Conservation (phyloP, 2,888 invertebrate species). For the Scaptomyza cyrtandrae region DNA sequence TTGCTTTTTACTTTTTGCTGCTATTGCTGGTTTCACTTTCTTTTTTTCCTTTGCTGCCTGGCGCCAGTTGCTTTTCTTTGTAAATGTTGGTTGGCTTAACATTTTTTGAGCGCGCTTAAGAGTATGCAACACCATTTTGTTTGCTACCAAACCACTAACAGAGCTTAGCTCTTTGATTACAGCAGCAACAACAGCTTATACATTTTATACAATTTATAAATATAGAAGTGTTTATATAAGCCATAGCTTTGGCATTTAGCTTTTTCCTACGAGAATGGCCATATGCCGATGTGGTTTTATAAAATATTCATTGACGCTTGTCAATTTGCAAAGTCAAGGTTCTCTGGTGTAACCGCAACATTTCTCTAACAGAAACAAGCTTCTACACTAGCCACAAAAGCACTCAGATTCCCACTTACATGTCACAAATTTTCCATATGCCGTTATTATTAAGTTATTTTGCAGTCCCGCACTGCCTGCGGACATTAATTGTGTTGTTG, state of each 20-base stretch:
- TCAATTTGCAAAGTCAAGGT: slow-evolving; percentile 43
- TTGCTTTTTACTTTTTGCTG: slow-evolving; percentile 33
- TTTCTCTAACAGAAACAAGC: slow-evolving; percentile 22
- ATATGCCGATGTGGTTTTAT: slow-evolving; percentile 26
- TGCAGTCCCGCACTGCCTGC: slow-evolving; percentile 42
- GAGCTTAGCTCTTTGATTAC: slow-evolving; percentile 2
- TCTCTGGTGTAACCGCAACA: slow-evolving; percentile 41
- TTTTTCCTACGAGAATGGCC: slow-evolving; percentile 38
- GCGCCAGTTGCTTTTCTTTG: slow-evolving; percentile 42
- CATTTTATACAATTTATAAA: background rate
- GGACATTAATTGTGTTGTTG: slow-evolving; percentile 71
- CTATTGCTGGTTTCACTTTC: background rate
- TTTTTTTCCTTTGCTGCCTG: background rate
- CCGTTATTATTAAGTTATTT: slow-evolving; percentile 72
- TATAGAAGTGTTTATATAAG: slow-evolving; percentile 29
- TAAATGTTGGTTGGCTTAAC: slow-evolving; percentile 24
- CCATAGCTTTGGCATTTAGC: slow-evolving; percentile 16
- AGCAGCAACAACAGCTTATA: background rate
- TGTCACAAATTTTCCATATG: slow-evolving; percentile 74
- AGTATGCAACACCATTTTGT: slow-evolving; percentile 42
- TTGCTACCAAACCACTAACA: background rate
- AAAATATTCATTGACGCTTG: slow-evolving; percentile 44
- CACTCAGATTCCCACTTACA: slow-evolving; percentile 39
- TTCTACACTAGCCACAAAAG: slow-evolving; percentile 12
- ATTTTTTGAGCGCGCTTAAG: slow-evolving; percentile 44